These are phyloP conservation scores for Scytalopus superciliaris DNA, from an alignment of 2,113 vertebrate genomes.

Conservation along the genomic window DNA sequence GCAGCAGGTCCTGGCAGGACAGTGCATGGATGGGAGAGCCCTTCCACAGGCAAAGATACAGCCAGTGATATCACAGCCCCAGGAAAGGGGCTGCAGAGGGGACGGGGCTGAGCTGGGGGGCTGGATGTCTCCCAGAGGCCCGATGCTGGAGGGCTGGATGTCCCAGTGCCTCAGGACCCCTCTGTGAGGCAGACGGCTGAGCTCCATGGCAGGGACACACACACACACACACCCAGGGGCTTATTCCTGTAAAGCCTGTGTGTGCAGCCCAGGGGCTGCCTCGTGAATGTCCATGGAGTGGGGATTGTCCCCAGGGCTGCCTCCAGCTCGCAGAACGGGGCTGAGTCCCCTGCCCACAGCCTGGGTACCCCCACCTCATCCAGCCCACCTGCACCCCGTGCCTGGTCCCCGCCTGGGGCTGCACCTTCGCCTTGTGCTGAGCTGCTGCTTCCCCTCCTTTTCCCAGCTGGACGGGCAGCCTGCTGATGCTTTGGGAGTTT, in stretches of 20 bases:
- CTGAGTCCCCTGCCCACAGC: background rate
- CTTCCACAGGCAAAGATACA: background rate
- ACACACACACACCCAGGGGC: background rate
- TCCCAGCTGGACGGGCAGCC: accelerated
- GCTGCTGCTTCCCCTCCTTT: background rate
- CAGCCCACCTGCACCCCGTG: accelerated
- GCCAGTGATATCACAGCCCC: accelerated
- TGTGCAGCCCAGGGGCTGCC: background rate
- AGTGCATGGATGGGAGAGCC: background rate
- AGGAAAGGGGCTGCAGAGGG: background rate
- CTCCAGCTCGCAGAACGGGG: accelerated
- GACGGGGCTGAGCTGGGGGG: background rate
- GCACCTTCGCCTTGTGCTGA: too few species aligned
- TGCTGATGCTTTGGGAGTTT: accelerated
- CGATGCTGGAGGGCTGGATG: too few species aligned
- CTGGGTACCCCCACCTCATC: background rate
- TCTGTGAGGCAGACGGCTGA: background rate
- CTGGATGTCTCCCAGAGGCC: background rate
- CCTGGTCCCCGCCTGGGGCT: background rate
- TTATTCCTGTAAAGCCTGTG: accelerated
- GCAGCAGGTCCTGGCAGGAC: background rate
- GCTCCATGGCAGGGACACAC: accelerated
- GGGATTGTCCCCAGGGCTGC: background rate
- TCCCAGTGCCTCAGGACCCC: background rate
- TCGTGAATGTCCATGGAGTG: accelerated